These are phyloP conservation scores for Ephydatia muelleri DNA, from an alignment of 37 sponge, comb jelly and placozoan species.

Conservation along the genomic window DNA sequence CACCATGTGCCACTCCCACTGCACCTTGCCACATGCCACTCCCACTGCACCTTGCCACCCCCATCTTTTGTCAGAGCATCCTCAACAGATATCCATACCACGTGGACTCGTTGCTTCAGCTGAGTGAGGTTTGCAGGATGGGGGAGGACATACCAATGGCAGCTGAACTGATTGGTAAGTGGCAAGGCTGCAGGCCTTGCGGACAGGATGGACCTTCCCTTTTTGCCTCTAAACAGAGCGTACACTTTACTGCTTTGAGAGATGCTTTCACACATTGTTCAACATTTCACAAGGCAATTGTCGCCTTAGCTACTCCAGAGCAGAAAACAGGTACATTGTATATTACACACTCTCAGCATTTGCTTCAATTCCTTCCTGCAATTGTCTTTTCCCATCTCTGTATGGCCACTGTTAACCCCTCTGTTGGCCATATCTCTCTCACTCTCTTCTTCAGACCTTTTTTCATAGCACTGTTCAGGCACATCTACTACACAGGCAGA, in stretches of 20 bases:
- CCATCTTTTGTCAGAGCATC: neutral
- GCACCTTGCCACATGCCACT: no score
- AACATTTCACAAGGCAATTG: conserved; percentile 84
- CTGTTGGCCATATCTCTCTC: no score
- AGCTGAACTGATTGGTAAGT: conserved; percentile 83
- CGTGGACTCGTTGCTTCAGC: conserved; percentile 91
- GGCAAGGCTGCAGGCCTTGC: no score
- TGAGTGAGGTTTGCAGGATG: conserved; percentile 94
- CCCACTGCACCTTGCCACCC: no score
- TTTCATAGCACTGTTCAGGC: no score
- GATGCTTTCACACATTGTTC: conserved; percentile 85
- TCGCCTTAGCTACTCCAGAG: conserved; percentile 73
- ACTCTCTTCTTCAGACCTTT: no score
- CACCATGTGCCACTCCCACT: no score
- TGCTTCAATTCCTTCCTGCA: neutral
- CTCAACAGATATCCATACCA: conserved; percentile 74
- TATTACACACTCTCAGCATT: neutral
- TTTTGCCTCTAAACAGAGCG: conserved; percentile 50
- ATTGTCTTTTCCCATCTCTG: neutral
- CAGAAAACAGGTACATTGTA: conserved; percentile 85
- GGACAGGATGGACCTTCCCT: no score
- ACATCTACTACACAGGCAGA: conserved; percentile 47
- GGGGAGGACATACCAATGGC: conserved; percentile 94
- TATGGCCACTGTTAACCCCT: no score
- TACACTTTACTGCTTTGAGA: conserved; percentile 89